Base-by-base conservation (phyloP, 2,888 invertebrate genomes). In the Hemaris fuciformis region DNA sequence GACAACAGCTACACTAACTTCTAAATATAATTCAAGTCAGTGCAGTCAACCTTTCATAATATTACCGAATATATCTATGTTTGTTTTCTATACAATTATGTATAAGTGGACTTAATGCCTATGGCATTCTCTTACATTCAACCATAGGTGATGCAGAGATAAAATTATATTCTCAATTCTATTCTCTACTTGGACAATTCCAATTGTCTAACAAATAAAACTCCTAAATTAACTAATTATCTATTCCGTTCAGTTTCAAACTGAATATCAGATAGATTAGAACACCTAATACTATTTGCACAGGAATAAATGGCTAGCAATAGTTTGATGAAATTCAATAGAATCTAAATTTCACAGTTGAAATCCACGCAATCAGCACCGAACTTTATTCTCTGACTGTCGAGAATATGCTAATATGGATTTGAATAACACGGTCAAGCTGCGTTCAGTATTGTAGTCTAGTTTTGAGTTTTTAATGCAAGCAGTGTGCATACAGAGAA, bases 261-360 rank as follows among this genome's bases (percentile, higher is more conserved):
- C 10, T 53, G 18, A 53, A 53, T 31, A 3, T 31, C 18, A 13
- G 8, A 53, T 18, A 53, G 18, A 31, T 53, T 53, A 31, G 10
- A 31, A 2, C 10, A 4, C 18, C 18, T 31, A 53, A 15, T 18
- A 10, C 27, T 53, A 27, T 53, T 69, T 59, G 62, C 42, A 15
- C 59, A 57, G 48, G 45, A 38, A 64, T 63, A 41, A 31, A 31
- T 10, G 53, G 18, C 10, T 53, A 53, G 53, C 53, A 53, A 53
- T 53, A 31, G 10, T 27, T 10, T 53, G 31, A 31, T 53, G 53
- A 53, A 31, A 53, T 27, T 53, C 18, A 53, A 53, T 53, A n/a
- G 48, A 25, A 48, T 18, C 15, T 27, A 53, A 53, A 31, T 18
- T 53, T 53, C 31, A 13, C 3, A 53, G 31, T 23, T 53, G 27